Evolutionary conservation across 2,888 invertebrate species (phyloP).

Genomic region (Leptinotarsa peninsularis): DNA sequence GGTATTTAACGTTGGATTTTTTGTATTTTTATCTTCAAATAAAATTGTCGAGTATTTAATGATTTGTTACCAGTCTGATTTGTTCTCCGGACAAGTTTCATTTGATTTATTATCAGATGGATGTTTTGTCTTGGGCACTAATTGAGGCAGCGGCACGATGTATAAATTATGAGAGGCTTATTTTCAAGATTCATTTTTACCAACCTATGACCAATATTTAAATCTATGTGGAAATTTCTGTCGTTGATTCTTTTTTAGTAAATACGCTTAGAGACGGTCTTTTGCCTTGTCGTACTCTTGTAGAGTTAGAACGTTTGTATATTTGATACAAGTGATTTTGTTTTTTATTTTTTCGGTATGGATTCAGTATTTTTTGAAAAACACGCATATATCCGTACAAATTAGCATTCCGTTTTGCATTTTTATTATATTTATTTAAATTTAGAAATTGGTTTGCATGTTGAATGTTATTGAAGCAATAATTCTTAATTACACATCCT

Average conservation of each 20-base stretch:
- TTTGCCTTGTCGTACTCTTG: constrained; percentile 46
- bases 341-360: constrained; percentile 43
- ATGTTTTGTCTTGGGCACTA: constrained; percentile 20
- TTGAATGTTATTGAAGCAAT: constrained; percentile 34
- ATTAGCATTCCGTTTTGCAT: constrained; percentile 56
- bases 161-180: constrained; percentile 34
- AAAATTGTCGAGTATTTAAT: constrained; percentile 47
- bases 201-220: constrained; percentile 38
- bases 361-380: constrained; percentile 50
- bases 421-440: constrained; percentile 45
- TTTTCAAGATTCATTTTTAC: constrained; percentile 30
- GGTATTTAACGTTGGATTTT: constrained; percentile 49
- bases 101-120: constrained; percentile 8
- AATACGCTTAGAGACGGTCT: constrained; percentile 46
- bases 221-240: constrained; percentile 29
- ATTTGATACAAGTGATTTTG: constrained; percentile 46
- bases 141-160: constrained; percentile 27
- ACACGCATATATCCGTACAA: constrained; percentile 56
- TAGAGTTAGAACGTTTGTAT: constrained; percentile 47
- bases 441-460: constrained; percentile 42
- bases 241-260: constrained; percentile 37
- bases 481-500: constrained; percentile 25
- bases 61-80: constrained; percentile 43
- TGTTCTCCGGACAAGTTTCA: constrained; percentile 25
- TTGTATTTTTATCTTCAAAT: constrained; percentile 46